These are phyloP conservation scores for Psittacula cyanocephala DNA, from an alignment of 2,113 vertebrate species.

Conservation along the genomic window DNA sequence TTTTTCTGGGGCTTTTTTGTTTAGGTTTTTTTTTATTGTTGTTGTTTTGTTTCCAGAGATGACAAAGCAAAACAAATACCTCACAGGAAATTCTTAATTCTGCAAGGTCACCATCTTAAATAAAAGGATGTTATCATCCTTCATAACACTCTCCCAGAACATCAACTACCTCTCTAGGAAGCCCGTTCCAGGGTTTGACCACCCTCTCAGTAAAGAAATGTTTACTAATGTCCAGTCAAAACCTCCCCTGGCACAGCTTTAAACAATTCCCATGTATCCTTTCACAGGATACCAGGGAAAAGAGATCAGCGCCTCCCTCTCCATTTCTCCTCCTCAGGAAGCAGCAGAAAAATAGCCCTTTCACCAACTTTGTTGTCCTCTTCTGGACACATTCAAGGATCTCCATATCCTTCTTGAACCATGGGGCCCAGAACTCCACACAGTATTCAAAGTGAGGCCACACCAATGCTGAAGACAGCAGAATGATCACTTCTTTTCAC, in stretches of 20 bases:
- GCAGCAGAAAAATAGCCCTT: background rate
- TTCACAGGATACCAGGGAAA: background rate
- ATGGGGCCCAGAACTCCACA: background rate
- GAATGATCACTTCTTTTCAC: background rate
- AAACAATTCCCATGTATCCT: background rate
- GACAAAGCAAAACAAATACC: background rate
- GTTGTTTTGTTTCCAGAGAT: background rate
- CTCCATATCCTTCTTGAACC: background rate
- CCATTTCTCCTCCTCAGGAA: background rate
- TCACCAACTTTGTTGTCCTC: background rate
- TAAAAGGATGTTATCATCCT: background rate
- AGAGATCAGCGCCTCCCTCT: background rate
- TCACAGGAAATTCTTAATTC: background rate
- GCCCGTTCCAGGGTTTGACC: background rate
- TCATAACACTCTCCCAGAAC: background rate
- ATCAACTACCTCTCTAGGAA: background rate
- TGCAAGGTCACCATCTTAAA: background rate
- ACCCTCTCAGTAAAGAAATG: background rate
- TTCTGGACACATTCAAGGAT: background rate
- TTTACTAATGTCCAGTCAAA: background rate
- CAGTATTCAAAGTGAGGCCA: background rate
- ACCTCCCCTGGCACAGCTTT: background rate
- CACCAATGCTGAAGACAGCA: background rate
- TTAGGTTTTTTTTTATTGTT: background rate
- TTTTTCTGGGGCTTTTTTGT: background rate